Conservation (phyloP, 2,797 vertebrate genomes). For the Eurystomus glaucurus region DNA sequence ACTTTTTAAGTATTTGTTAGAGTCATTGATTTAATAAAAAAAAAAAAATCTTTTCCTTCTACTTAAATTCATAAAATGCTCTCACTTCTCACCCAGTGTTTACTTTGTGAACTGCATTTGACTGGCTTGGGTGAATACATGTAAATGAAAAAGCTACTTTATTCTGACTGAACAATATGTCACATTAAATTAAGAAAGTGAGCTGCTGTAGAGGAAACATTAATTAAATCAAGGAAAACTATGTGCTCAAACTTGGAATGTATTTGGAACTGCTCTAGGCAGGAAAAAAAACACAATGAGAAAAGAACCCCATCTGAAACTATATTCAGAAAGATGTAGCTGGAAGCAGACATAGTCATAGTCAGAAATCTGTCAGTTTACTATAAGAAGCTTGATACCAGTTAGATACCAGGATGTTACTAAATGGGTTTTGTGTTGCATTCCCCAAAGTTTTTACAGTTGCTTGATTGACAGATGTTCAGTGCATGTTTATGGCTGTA, state of each 20-base stretch:
- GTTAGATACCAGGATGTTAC: neutral
- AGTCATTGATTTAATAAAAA: neutral
- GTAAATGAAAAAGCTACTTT: slow-evolving; percentile 17
- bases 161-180: slow-evolving; percentile 35
- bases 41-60: neutral
- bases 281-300: neutral
- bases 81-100: neutral
- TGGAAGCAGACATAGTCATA: neutral
- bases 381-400: neutral
- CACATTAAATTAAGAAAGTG: slow-evolving; percentile 28
- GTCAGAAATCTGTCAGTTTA: neutral
- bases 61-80: neutral
- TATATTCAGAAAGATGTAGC: neutral
- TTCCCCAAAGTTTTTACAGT: neutral
- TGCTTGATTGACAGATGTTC: neutral
- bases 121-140: neutral
- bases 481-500: neutral
- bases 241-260: neutral
- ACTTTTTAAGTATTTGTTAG: neutral
- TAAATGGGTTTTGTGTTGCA: neutral
- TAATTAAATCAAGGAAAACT: slow-evolving; percentile 43
- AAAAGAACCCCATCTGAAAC: neutral
- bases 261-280: neutral
- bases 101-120: neutral
- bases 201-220: slow-evolving; percentile 17